Percentiles rank a stretch among this genome's conserved stretches.
phyloP scores from a whole-genome alignment of 2,113 vertebrate species.

The Lipophrys pholis region DNA sequence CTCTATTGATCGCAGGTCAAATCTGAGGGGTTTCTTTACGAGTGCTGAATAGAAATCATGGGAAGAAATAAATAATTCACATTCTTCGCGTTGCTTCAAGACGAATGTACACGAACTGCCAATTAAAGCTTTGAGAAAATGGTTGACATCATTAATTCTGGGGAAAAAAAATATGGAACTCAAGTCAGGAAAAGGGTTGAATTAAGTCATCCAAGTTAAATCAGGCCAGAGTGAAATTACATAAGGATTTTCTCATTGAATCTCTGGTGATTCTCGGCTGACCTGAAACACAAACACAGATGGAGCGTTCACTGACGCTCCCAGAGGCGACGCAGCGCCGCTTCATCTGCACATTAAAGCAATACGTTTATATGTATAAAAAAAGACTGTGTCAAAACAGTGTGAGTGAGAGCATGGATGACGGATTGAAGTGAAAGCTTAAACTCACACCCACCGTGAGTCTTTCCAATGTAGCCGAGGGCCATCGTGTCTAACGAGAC shows the following conservation, averaged over 20 bases:
- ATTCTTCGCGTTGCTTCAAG: no score
- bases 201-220: no score
- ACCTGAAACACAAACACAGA: conserved; percentile 42
- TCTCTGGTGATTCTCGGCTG: conserved; percentile 36
- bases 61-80: no score
- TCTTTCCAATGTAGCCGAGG: no score
- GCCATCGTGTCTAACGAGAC: neutral
- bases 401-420: no score
- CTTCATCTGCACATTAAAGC: conserved; percentile 35
- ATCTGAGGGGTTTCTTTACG: neutral
- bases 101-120: no score
- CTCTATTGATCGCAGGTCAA: neutral
- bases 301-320: conserved; percentile 21
- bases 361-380: no score
- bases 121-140: no score
- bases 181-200: no score
- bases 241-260: conserved; percentile 16
- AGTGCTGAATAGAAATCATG: neutral
- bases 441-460: no score
- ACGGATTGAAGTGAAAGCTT: neutral
- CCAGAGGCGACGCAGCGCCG: conserved; percentile 29
- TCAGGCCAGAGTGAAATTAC: conserved; percentile 3
- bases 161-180: neutral
- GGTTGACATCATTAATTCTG: no score
- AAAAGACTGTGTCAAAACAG: no score